A percentile compares a stretch with the other conserved stretches of the same genome.
Conservation (phyloP, 2,113 vertebrate genomes). For the Seriola dumerili region DNA sequence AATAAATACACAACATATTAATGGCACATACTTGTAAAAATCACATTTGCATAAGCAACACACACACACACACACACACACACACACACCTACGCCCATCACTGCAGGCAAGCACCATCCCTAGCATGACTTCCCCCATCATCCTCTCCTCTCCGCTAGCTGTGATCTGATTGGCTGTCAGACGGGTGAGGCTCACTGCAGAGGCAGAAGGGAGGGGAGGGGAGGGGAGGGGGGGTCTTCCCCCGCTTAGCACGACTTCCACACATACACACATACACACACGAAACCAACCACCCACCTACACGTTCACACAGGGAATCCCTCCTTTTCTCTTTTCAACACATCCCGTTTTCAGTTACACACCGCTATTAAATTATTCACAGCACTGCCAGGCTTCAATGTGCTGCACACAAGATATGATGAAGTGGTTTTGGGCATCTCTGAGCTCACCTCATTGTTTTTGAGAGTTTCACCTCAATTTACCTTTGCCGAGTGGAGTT, state of each 20-base stretch:
- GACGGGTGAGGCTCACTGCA: conserved; percentile 83
- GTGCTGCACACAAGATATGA: conserved; percentile 3
- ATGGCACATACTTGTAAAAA: background rate
- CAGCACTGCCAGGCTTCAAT: conserved; percentile 17
- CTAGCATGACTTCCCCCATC: conserved; percentile 63
- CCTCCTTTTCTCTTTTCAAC: conserved; percentile 56
- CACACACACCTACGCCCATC: conserved; percentile 59
- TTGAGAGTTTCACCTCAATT: conserved; percentile 45
- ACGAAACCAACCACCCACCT: conserved; percentile 18
- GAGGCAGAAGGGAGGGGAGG: conserved; percentile 68
- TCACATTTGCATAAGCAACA: conserved; percentile 12
- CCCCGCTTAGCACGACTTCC: conserved; percentile 55
- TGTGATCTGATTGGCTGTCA: conserved; percentile 75
- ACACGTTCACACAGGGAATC: conserved; percentile 68
- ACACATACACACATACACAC: conserved; percentile 5
- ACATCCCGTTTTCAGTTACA: conserved; percentile 44
- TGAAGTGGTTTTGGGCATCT: background rate
- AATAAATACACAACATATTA: conserved; percentile 1
- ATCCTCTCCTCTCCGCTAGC: conserved; percentile 43
- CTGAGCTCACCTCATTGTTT: background rate
- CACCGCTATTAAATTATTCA: conserved; percentile 61
- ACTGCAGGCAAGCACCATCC: conserved; percentile 61
- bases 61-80: background rate
- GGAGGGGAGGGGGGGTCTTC: conserved; percentile 49
- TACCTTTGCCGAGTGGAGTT: conserved; percentile 27